A percentile compares a stretch with the other conserved stretches of the same genome.
These are phyloP conservation scores for Camponotus floridanus DNA, from an alignment of 1,140 invertebrate genomes.

Conservation along the genomic window DNA sequence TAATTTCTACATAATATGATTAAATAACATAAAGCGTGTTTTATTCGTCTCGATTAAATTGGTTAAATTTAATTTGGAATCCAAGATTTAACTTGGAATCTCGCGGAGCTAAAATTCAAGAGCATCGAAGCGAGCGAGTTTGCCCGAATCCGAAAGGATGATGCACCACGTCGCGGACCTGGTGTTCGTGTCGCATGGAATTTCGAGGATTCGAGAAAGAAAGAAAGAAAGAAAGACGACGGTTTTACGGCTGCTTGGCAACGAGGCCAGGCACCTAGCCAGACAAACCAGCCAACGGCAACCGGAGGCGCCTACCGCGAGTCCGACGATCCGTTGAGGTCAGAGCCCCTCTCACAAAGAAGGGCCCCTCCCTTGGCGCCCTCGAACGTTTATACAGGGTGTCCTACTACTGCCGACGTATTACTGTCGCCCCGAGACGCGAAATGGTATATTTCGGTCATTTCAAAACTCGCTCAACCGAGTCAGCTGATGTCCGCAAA, in stretches of 20 bases:
- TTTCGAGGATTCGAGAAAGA: constrained; percentile 54
- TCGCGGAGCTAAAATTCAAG: background rate
- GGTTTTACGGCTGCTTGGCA: constrained; percentile 76
- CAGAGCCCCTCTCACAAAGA: constrained; percentile 79
- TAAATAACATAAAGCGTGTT: background rate
- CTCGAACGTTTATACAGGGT: constrained; percentile 57
- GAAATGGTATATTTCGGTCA: no score
- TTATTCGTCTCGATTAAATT: background rate
- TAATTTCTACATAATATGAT: background rate
- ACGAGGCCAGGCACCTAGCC: constrained; percentile 75
- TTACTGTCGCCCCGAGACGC: background rate
- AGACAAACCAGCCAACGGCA: constrained; percentile 67
- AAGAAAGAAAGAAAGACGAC: constrained; percentile 51
- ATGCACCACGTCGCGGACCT: background rate
- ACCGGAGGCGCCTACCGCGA: constrained; percentile 66
- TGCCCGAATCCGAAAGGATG: background rate
- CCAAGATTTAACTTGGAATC: no score
- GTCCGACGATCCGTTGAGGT: constrained; percentile 74
- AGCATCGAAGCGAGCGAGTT: background rate
- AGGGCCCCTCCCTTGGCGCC: constrained; percentile 76
- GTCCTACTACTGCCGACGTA: background rate
- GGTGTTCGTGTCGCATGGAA: constrained; percentile 28
- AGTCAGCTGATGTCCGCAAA: background rate
- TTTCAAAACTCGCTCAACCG: background rate
- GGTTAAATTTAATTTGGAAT: background rate